A percentile compares a stretch with the other conserved stretches of the same genome.
Conservation (phyloP, 2,888 invertebrate genomes). For the Nymphalis urticae region DNA sequence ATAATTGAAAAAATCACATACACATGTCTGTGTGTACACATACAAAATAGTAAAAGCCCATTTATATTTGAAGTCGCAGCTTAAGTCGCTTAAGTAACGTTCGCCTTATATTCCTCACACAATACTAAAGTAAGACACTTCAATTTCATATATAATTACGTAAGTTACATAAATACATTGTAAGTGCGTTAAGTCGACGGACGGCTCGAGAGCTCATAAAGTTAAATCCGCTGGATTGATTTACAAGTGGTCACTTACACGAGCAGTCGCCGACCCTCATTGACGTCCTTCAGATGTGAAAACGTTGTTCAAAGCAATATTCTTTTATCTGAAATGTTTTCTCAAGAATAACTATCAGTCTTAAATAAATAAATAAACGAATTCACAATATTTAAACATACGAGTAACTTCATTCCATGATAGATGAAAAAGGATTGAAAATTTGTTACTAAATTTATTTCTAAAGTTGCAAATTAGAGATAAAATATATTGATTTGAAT, state of each 20-base stretch:
- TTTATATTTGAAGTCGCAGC: too few relatives aligned
- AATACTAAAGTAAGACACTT: background rate
- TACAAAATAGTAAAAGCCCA: too few relatives aligned
- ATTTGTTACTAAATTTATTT: too few relatives aligned
- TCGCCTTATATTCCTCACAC: background rate
- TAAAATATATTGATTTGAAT: too few relatives aligned
- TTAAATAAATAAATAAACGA: too few relatives aligned
- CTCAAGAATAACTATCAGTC: background rate
- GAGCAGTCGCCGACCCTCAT: slow-evolving; percentile 10
- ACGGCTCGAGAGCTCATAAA: slow-evolving; percentile 15
- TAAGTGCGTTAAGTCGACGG: background rate
- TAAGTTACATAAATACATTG: slow-evolving; percentile 6
- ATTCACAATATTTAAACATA: too few relatives aligned
- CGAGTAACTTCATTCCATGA: too few relatives aligned
- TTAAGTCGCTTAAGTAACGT: too few relatives aligned
- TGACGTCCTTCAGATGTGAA: slow-evolving; percentile 8
- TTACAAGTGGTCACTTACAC: slow-evolving; percentile 6
- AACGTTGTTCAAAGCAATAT: slow-evolving; percentile 2
- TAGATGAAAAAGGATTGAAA: too few relatives aligned
- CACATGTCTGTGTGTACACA: too few relatives aligned
- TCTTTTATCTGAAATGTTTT: background rate
- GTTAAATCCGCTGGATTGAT: slow-evolving; percentile 11
- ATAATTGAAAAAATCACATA: too few relatives aligned
- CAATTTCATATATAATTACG: slow-evolving; percentile 1
- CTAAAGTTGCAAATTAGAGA: too few relatives aligned